Evolutionary conservation across 2,888 invertebrate genomes (phyloP).

Genomic region (Escarpia spicata): DNA sequence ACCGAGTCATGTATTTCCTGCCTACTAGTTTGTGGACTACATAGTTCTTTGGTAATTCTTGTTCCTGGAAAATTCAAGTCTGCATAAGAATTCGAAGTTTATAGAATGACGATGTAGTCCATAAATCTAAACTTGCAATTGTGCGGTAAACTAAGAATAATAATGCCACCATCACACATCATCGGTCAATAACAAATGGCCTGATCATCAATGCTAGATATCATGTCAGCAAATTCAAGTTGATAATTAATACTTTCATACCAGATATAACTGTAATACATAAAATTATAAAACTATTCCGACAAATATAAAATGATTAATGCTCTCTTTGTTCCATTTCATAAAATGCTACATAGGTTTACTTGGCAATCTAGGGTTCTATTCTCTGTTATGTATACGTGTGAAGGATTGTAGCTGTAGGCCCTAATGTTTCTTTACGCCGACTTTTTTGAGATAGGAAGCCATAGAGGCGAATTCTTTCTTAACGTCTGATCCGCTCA

Average conservation of each 20-base stretch:
- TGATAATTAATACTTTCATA: background rate
- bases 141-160: too few relatives aligned
- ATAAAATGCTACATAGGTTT: too few relatives aligned
- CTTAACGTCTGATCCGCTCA: conserved; percentile 51
- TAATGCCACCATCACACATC: too few relatives aligned
- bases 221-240: background rate
- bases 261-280: background rate
- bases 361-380: background rate
- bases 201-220: background rate
- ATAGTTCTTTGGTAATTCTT: too few relatives aligned
- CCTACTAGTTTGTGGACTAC: too few relatives aligned
- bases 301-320: background rate
- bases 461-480: conserved; percentile 82
- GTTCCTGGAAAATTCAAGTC: too few relatives aligned
- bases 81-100: too few relatives aligned
- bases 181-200: background rate
- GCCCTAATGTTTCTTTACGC: conserved; percentile 68
- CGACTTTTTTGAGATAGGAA: conserved; percentile 71
- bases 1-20: too few relatives aligned
- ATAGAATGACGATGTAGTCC: too few relatives aligned
- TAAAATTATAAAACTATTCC: too few relatives aligned
- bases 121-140: too few relatives aligned
- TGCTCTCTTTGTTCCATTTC: background rate
- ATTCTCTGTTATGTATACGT: background rate
- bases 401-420: conserved; percentile 67